phyloP scores from a whole-genome alignment of 2,113 vertebrate genomes.

The Daboia siamensis region DNA sequence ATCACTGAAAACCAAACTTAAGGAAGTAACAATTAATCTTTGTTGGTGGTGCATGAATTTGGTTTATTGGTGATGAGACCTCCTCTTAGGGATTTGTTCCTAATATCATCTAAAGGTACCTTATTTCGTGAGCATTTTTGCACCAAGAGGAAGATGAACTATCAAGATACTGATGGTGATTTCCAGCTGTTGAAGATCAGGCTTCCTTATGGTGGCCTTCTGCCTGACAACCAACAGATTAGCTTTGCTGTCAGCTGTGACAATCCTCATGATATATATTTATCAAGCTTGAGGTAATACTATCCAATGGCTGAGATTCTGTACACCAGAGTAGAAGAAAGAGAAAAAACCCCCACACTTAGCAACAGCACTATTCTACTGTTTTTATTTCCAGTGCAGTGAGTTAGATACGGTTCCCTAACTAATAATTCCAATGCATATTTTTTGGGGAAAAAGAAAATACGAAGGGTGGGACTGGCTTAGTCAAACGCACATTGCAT shows the following conservation, averaged over 20 bases:
- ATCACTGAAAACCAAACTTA: neutral
- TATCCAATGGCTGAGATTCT: slow-evolving; percentile 48
- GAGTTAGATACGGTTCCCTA: slow-evolving; percentile 47
- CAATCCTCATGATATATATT: slow-evolving; percentile 27
- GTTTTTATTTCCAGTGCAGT: slow-evolving; percentile 54
- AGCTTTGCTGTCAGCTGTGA: neutral
- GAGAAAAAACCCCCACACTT: slow-evolving; percentile 45
- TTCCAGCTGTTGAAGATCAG: neutral
- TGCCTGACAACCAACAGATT: neutral
- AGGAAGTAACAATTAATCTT: neutral
- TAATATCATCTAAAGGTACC: neutral
- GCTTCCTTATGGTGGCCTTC: neutral
- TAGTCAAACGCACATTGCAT: slow-evolving; percentile 41
- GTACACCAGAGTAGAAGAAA: slow-evolving; percentile 45
- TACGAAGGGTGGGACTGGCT: neutral
- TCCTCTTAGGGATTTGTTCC: neutral
- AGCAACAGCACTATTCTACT: slow-evolving; percentile 51
- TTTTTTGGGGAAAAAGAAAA: slow-evolving; percentile 4
- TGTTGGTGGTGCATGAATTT: neutral
- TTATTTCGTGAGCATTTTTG: neutral
- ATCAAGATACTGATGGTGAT: neutral
- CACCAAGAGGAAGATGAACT: neutral
- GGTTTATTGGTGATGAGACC: neutral
- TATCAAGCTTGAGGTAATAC: slow-evolving; percentile 11
- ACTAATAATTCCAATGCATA: slow-evolving; percentile 50